Conservation (phyloP, 30 jellyfish, hydroid and myxozoan species). For the Clytia hemisphaerica region DNA sequence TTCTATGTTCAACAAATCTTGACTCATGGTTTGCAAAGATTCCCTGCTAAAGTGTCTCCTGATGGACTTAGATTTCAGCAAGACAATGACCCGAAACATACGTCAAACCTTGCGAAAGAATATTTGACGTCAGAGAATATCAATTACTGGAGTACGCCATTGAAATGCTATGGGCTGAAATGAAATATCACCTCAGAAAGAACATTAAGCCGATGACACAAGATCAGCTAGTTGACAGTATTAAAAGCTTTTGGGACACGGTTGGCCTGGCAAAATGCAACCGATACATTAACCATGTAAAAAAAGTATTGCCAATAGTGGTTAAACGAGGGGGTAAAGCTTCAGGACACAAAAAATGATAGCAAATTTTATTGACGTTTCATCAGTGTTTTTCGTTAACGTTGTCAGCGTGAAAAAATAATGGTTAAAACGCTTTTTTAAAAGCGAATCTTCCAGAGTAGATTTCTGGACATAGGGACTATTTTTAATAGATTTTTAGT, state of each 20-base stretch:
- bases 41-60: not conserved
- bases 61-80: slow-evolving; percentile 10
- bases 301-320: not conserved
- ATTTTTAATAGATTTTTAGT: too few species aligned
- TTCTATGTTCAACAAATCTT: not conserved
- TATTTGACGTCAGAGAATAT: not conserved
- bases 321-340: not conserved
- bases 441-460: too few species aligned
- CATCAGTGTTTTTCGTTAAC: too few species aligned
- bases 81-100: slow-evolving; percentile 4
- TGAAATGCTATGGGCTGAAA: slow-evolving; percentile 2
- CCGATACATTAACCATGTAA: not conserved
- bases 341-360: too few species aligned
- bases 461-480: too few species aligned
- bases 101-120: not conserved
- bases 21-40: not conserved
- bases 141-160: slow-evolving; percentile 5
- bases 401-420: too few species aligned
- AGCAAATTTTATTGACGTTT: too few species aligned
- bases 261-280: not conserved
- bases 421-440: too few species aligned
- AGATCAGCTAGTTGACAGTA: not conserved
- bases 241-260: not conserved
- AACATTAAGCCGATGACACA: not conserved
- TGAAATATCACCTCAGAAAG: not conserved